A percentile compares a stretch with the other conserved stretches of the same genome.
Evolutionary conservation across 2,113 vertebrate species (phyloP).

Genomic region (Thamnaconus septentrionalis): DNA sequence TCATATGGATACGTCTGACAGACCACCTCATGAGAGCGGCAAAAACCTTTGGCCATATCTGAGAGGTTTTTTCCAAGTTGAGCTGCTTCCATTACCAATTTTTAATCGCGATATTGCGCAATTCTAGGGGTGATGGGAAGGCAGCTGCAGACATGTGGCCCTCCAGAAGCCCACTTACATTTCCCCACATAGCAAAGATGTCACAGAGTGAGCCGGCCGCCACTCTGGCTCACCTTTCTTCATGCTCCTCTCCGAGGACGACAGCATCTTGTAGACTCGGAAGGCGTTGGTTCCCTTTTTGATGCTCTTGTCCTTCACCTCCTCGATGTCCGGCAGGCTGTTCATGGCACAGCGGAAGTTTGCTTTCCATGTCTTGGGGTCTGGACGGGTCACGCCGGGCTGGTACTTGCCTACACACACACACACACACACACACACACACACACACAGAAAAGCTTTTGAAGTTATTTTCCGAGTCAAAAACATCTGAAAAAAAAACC

Average conservation of each 20-base stretch:
- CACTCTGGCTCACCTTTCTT: slow-evolving; percentile 84
- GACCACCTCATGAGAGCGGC: too few relatives aligned
- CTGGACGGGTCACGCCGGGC: slow-evolving; percentile 82
- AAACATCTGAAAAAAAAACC: neutral
- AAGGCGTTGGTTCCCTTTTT: slow-evolving; percentile 99
- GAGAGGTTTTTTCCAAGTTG: too few relatives aligned
- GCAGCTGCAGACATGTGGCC: too few relatives aligned
- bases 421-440: neutral
- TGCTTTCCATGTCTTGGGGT: slow-evolving; percentile 98
- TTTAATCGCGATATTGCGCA: too few relatives aligned
- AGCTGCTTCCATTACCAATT: too few relatives aligned
- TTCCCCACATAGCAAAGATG: too few relatives aligned
- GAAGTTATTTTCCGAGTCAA: neutral
- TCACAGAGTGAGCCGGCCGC: too few relatives aligned
- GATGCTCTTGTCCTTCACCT: slow-evolving; percentile 92
- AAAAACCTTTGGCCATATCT: too few relatives aligned
- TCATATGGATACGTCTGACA: too few relatives aligned
- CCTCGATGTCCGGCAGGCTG: slow-evolving; percentile 93
- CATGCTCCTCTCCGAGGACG: slow-evolving; percentile 83
- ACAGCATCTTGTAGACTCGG: slow-evolving; percentile 95
- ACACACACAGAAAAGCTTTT: neutral
- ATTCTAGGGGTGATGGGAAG: too few relatives aligned
- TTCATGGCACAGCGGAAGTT: slow-evolving; percentile 99
- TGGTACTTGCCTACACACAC: slow-evolving; percentile 84
- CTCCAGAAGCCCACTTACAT: too few relatives aligned